Percentiles rank a stretch among this genome's conserved stretches.
phyloP scores from a whole-genome alignment of 2,888 invertebrate species.

The Lymantria dispar region DNA sequence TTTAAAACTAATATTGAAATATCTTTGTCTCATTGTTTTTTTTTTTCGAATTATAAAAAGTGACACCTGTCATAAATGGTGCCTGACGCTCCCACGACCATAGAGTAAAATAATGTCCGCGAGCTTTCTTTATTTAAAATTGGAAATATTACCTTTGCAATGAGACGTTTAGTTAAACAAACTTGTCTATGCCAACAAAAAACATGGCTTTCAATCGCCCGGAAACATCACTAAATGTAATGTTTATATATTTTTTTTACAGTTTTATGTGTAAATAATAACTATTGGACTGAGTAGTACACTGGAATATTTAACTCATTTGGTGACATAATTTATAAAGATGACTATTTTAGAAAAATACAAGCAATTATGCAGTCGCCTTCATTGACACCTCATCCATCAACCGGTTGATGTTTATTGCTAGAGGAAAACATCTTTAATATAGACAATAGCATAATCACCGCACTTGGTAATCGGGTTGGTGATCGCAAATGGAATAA shows the following conservation, averaged over 20 bases:
- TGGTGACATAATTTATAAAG: too few species aligned
- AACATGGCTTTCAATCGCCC: constrained; percentile 17
- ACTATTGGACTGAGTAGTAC: too few species aligned
- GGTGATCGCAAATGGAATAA: too few species aligned
- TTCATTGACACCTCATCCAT: too few species aligned
- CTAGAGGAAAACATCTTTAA: too few species aligned
- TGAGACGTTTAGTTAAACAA: constrained; percentile 53
- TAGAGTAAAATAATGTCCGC: constrained; percentile 28
- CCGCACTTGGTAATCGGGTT: too few species aligned
- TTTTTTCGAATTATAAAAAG: constrained; percentile 48
- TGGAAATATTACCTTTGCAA: constrained; percentile 45
- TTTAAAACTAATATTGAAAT: constrained; percentile 62
- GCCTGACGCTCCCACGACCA: constrained; percentile 49
- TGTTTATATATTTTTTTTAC: constrained; percentile 15
- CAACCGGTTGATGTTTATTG: too few species aligned
- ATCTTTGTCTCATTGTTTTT: constrained; percentile 56
- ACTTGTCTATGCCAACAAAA: constrained; percentile 29
- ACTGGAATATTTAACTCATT: too few species aligned
- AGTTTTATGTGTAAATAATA: too few species aligned
- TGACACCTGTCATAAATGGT: constrained; percentile 66
- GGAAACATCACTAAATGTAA: constrained; percentile 20
- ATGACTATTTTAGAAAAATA: too few species aligned
- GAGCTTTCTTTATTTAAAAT: constrained; percentile 35
- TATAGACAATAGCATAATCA: too few species aligned
- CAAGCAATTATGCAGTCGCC: too few species aligned